Conservation (phyloP, 2,113 vertebrate genomes). For the Periophthalmus modestus region DNA sequence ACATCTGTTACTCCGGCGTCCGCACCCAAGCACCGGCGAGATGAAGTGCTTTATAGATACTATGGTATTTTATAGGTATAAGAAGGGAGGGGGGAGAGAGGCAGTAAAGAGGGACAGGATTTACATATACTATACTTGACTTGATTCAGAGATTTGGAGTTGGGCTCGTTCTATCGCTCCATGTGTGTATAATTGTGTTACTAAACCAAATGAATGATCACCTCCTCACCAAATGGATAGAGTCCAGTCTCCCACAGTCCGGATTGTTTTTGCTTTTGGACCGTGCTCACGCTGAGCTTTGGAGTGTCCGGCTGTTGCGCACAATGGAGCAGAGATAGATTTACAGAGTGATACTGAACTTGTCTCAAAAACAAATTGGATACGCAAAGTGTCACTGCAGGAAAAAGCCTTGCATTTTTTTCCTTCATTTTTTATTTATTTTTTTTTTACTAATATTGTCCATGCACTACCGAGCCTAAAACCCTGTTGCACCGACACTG, state of each 20-base stretch:
- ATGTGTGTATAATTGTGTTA: conserved; percentile 15
- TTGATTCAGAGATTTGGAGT: conserved; percentile 13
- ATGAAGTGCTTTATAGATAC: conserved; percentile 30
- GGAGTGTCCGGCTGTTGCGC: conserved; percentile 41
- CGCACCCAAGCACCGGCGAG: conserved; percentile 7
- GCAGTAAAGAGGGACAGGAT: neutral
- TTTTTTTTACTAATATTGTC: too few species aligned
- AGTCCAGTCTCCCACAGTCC: conserved; percentile 63
- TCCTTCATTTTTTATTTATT: too few species aligned
- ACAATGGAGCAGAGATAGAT: conserved; percentile 11
- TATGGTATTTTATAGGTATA: conserved; percentile 25
- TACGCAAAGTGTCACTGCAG: neutral
- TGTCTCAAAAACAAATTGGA: neutral
- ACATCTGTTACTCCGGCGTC: conserved; percentile 38
- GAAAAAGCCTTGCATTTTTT: neutral
- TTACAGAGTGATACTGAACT: neutral
- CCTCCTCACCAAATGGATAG: conserved; percentile 55
- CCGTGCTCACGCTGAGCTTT: conserved; percentile 53
- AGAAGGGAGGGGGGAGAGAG: neutral
- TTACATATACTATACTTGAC: conserved; percentile 12
- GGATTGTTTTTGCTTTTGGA: conserved; percentile 61
- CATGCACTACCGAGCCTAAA: too few species aligned
- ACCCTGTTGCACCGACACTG: too few species aligned
- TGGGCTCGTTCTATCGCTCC: conserved; percentile 10
- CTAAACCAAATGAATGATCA: conserved; percentile 13